Conservation (phyloP, 2,113 vertebrate species). For the Pleuronectes platessa region DNA sequence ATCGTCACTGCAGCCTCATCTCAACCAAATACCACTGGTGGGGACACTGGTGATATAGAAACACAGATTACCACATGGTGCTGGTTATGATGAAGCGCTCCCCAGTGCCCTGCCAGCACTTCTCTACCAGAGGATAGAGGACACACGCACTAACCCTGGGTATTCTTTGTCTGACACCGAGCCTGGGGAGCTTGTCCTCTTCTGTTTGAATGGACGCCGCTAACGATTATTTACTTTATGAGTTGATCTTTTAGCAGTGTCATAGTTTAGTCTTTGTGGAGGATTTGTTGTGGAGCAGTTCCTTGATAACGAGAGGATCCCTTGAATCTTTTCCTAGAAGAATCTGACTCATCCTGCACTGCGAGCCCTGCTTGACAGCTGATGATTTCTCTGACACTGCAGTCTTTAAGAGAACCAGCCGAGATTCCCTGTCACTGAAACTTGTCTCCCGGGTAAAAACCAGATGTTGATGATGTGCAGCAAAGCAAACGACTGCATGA, state of each 20-base stretch:
- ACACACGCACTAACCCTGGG: no score
- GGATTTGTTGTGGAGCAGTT: neutral
- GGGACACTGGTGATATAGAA: neutral
- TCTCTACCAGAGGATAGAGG: no score
- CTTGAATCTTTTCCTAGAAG: neutral
- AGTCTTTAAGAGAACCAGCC: neutral
- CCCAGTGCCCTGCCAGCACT: no score
- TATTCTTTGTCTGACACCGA: no score
- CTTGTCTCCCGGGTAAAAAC: neutral
- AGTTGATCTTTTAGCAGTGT: no score
- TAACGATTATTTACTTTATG: no score
- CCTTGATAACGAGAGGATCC: neutral
- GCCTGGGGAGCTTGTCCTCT: no score
- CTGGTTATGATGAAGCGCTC: no score
- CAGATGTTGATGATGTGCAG: constrained; percentile 5
- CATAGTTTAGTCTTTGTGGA: neutral
- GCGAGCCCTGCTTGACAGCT: neutral
- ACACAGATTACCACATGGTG: neutral
- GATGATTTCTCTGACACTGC: neutral
- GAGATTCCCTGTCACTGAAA: neutral
- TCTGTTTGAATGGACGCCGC: no score
- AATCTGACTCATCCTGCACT: neutral
- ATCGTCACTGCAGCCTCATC: no score
- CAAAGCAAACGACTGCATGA: constrained; percentile 7
- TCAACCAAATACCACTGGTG: neutral